Base-by-base conservation (phyloP, 2,888 invertebrate species). In the Ectemnius continuus region DNA sequence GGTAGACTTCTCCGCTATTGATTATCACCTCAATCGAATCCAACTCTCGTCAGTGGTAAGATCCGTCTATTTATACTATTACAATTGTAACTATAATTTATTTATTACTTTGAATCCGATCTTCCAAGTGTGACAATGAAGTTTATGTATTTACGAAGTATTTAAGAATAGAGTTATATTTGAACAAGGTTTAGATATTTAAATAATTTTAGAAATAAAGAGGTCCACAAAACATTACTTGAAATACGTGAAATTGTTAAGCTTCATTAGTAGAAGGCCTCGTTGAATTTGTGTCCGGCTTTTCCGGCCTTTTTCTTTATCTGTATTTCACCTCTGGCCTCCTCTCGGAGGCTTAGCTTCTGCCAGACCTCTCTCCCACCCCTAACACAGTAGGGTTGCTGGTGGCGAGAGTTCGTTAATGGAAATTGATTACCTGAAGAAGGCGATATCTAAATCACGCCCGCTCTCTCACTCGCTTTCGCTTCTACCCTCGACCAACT, bases 361-460 rank as follows among this genome's bases (percentile, higher is more conserved):
- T 36, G 6, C 56, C 14, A n/a, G 67, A 61, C 36, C 61, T n/a
- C 57, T 61, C 63, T 57, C 48, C 62, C 70, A 65, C 72, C 65
- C 64, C 75, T 64, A 67, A 36, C 36, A 36, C 36, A 36, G 36
- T 36, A 36, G 36, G 36, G 36, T 36, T 72, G 71, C 64, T 80
- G 64, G 77, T 68, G 69, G 78, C 75, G 74, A 80, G 83, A 81
- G 82, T 80, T 75, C 75, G 82, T 83, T 88, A 88, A 88, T 88
- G 88, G 84, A 86, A 89, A 88, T 89, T 88, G 87, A 89, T 89
- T 89, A 87, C 87, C 83, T 61, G 80, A 81, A 86, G 84, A 84
- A 87, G 83, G 82, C 86, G 86, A 87, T 88, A 88, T 87, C 87
- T 89, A 87, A 88, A 88, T 88, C 86, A 88, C 87, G 86, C 82